Evolutionary conservation across 1,140 invertebrate genomes (phyloP).

Genomic region (Carposina sasakii): DNA sequence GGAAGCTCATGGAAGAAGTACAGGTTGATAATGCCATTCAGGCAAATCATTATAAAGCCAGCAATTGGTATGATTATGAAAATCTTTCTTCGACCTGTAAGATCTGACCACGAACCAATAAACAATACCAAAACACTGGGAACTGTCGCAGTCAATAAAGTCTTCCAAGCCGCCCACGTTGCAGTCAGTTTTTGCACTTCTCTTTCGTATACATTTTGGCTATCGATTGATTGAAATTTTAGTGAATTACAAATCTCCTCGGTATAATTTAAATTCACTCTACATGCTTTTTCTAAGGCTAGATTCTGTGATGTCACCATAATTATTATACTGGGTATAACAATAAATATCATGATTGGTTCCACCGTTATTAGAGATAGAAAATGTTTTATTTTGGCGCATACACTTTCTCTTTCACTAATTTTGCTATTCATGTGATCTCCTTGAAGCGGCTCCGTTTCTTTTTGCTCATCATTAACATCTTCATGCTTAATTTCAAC

Average conservation of each 20-base stretch:
- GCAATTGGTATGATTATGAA: conserved; percentile 62
- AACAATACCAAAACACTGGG: conserved; percentile 75
- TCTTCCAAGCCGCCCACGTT: conserved; percentile 11
- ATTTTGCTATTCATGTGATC: too few relatives aligned
- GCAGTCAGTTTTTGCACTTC: conserved; percentile 17
- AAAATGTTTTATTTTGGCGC: too few relatives aligned
- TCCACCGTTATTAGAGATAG: conserved; percentile 84
- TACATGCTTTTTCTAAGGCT: conserved; percentile 22
- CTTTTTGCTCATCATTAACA: too few relatives aligned
- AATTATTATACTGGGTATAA: conserved; percentile 80
- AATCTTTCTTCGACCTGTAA: conserved; percentile 56
- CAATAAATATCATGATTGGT: conserved; percentile 79
- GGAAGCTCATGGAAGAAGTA: conserved; percentile 54
- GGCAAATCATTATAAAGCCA: conserved; percentile 44
- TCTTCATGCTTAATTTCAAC: too few relatives aligned
- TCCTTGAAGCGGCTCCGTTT: too few relatives aligned
- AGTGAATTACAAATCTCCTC: conserved; percentile 22
- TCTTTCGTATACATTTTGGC: conserved; percentile 18
- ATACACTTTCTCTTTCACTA: too few relatives aligned
- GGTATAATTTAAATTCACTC: conserved; percentile 18
- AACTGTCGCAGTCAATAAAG: conserved; percentile 20
- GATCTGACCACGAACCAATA: conserved; percentile 71
- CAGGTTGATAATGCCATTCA: conserved; percentile 56
- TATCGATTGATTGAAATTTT: conserved; percentile 12
- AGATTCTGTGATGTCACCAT: conserved; percentile 24